Evolutionary conservation across 2,797 vertebrate genomes (phyloP), one percentile per base, ranked within the genome.

Genomic region (Spea hammondii): DNA sequence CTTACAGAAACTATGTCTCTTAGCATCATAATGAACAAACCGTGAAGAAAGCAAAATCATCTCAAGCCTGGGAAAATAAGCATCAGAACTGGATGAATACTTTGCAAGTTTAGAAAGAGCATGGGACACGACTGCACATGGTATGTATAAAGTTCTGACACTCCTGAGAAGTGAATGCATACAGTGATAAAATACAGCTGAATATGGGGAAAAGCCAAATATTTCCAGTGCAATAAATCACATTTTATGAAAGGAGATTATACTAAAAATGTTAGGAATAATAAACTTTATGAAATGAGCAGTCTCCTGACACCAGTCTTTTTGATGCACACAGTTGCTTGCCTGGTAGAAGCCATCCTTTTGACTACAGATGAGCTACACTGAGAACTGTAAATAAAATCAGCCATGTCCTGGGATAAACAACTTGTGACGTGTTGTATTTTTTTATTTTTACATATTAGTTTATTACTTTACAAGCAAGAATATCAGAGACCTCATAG

Each of bases 71-170:
- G 55, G 55, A 59, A 59, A 59, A 59, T 59, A 9, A 12, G 55
- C 55, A 9, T 10, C 55, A 59, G 55, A 11, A 59, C 12, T 5
- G 5, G 11, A 59, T 59, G 55, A 59, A 13, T 13, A 59, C 55
- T 59, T 5, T 59, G 55, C 55, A 13, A 59, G 55, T 59, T 59
- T 59, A 59, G 55, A 59, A 59, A 59, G 55, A 59, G 55, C 55
- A 59, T 59, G 55, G 4, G 55, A 59, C 55, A 59, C 3, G 55
- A 59, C 12, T 59, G 55, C 12, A 59, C 55, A 59, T 59, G 55
- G 55, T 5, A 59, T 59, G 55, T 59, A 59, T 59, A 13, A 59
- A 12, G n/a, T 59, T 59, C 55, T 59, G 55, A 59, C 55, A 10
- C 55, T 59, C 8, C 55, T 59, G 55, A 59, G 55, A 59, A 59